These are phyloP conservation scores for Lineus longissimus DNA, from an alignment of 1,140 invertebrate genomes.

Conservation along the genomic window DNA sequence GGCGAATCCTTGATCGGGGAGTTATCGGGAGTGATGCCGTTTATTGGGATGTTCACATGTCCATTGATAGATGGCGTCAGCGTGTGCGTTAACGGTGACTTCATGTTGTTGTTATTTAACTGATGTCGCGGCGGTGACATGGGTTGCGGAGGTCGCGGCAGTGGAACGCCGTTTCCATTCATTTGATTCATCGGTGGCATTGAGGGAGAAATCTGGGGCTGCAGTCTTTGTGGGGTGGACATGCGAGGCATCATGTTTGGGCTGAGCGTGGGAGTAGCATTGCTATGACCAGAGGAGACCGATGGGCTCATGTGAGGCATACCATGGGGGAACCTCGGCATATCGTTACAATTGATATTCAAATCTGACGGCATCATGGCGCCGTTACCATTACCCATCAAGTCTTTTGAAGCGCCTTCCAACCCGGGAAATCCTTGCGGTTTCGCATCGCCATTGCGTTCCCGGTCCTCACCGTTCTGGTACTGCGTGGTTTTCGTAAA, in stretches of 20 bases:
- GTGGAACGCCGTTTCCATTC: neutral
- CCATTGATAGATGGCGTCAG: neutral
- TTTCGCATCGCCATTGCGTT: neutral
- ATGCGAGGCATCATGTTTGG: neutral
- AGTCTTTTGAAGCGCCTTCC: neutral
- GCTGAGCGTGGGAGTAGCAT: neutral
- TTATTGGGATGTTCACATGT: neutral
- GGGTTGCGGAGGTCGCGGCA: neutral
- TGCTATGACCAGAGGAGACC: neutral
- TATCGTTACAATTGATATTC: neutral
- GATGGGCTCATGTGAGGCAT: neutral
- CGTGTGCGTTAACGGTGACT: neutral
- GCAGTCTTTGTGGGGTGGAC: neutral
- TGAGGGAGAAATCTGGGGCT: neutral
- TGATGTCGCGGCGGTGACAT: too few species aligned
- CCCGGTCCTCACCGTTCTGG: too few species aligned
- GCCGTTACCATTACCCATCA: neutral
- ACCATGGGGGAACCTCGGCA: neutral
- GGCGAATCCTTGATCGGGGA: neutral
- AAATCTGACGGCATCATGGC: neutral
- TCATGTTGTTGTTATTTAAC: too few species aligned
- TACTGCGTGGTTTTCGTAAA: conserved; percentile 4
- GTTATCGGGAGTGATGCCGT: neutral
- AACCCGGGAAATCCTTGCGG: neutral
- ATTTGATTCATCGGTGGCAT: neutral